These are phyloP conservation scores for Sylvietta virens DNA, from an alignment of 2,113 vertebrate species.

Conservation along the genomic window DNA sequence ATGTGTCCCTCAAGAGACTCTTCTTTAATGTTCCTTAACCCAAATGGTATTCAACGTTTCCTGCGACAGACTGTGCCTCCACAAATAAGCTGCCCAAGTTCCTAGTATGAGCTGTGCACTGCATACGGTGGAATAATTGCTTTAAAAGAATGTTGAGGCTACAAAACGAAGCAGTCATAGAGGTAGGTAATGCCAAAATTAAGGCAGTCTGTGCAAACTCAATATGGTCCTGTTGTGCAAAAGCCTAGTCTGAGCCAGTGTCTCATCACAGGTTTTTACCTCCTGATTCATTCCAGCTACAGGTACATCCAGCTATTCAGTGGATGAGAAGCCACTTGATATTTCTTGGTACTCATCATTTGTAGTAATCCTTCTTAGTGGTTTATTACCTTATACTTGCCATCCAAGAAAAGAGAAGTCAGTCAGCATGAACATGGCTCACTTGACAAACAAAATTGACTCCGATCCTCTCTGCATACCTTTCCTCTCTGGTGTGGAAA, in stretches of 20 bases:
- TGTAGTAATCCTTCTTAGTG: neutral
- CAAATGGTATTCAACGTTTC: neutral
- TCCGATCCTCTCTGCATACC: neutral
- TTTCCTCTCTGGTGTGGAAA: neutral
- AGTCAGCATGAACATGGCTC: neutral
- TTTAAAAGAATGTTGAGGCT: constrained; percentile 7
- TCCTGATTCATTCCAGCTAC: neutral
- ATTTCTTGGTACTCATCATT: neutral
- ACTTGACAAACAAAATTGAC: neutral
- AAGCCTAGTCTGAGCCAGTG: neutral
- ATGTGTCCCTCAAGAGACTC: constrained; percentile 1
- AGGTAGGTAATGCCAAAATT: constrained; percentile 24
- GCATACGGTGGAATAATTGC: neutral
- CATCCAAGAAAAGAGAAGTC: neutral
- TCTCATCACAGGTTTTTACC: neutral
- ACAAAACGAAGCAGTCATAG: neutral
- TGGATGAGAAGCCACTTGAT: neutral
- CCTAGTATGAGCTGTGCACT: neutral
- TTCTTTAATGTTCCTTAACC: constrained; percentile 37
- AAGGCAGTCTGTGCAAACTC: neutral
- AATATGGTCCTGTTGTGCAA: neutral
- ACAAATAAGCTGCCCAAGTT: constrained; percentile 1
- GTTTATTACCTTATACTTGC: neutral
- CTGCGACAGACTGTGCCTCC: constrained; percentile 28
- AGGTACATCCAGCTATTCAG: neutral